Conservation (phyloP, 30 jellyfish, hydroid and myxozoan genomes). For the Phacellophora camtschatica region DNA sequence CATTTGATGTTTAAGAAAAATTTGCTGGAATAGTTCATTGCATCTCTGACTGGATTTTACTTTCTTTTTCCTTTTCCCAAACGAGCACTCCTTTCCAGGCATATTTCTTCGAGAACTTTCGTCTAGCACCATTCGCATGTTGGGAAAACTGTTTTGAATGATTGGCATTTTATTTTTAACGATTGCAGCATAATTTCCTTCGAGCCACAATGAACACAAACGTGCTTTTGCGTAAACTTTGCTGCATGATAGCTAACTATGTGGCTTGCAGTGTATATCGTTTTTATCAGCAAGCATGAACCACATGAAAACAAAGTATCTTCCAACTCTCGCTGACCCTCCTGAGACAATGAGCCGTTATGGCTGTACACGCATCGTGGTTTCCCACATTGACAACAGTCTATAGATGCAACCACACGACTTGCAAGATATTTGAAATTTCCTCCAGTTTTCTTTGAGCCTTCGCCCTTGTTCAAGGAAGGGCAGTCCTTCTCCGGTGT, state of each 20-base stretch:
- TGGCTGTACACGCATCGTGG: conserved; percentile 20
- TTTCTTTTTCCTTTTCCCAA: background rate
- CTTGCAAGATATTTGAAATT: conserved; percentile 5
- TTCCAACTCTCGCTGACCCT: conserved; percentile 5
- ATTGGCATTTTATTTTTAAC: background rate
- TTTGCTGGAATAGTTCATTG: background rate
- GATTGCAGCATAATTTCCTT: background rate
- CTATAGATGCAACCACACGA: conserved; percentile 25
- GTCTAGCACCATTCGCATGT: background rate
- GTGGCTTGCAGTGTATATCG: background rate
- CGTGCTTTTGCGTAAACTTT: background rate
- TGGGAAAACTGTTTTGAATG: background rate
- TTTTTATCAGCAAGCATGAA: background rate
- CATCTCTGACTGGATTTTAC: background rate
- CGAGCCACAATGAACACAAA: background rate
- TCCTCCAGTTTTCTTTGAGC: background rate
- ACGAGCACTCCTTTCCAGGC: background rate
- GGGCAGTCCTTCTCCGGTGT: conserved; percentile 44
- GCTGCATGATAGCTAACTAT: background rate
- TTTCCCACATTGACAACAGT: conserved; percentile 14
- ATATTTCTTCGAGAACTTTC: background rate
- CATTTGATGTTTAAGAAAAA: background rate
- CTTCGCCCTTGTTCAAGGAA: background rate
- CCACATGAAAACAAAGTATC: background rate
- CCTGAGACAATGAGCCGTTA: background rate